Evolutionary conservation across 2,797 vertebrate species (phyloP).

Genomic region (Chelonia mydas): DNA sequence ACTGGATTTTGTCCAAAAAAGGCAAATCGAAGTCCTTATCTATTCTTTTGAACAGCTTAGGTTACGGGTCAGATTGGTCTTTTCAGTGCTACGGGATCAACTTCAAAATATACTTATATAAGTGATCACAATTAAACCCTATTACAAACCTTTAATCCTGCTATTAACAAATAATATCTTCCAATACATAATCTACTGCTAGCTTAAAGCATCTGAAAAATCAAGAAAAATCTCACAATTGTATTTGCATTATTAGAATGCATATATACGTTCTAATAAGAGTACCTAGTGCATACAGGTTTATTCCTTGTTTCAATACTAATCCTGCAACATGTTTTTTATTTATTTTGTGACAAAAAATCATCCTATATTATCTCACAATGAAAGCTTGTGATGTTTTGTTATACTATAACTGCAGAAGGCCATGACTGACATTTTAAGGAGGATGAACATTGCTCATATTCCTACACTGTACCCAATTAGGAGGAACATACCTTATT

Average conservation of each 20-base stretch:
- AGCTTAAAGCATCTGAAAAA: neutral
- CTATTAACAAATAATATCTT: neutral
- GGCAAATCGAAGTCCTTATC: neutral
- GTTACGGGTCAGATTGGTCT: neutral
- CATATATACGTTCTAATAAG: neutral
- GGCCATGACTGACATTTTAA: neutral
- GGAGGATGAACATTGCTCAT: neutral
- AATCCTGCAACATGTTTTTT: neutral
- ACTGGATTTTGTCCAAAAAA: neutral
- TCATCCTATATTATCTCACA: neutral
- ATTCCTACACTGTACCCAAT: neutral
- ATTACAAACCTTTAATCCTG: neutral
- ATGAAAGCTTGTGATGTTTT: slow-evolving; percentile 1
- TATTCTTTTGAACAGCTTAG: neutral
- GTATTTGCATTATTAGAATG: neutral
- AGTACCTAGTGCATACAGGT: neutral
- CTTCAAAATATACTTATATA: neutral
- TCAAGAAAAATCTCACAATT: neutral
- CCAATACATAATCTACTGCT: neutral
- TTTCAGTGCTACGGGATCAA: neutral
- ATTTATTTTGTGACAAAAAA: neutral
- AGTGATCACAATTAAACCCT: neutral
- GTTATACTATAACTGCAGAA: slow-evolving; percentile 16
- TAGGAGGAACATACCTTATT: slow-evolving; percentile 4
- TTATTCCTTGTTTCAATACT: neutral